Evolutionary conservation across 30 jellyfish, hydroid and myxozoan species (phyloP).

Genomic region (Pseudorhiza aurosa): DNA sequence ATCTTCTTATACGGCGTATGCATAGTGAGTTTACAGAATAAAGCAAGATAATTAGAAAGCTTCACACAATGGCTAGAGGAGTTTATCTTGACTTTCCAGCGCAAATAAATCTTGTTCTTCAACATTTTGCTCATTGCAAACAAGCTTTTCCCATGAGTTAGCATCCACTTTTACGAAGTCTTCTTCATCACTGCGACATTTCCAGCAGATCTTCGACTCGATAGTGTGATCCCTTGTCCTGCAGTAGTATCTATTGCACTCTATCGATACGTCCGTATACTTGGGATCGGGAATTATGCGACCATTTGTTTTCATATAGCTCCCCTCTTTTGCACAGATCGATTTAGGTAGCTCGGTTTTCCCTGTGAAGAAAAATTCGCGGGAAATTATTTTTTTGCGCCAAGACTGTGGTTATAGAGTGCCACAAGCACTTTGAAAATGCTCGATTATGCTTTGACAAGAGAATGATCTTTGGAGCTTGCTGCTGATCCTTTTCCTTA

Average conservation of each 20-base stretch:
- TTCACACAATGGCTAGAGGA: not conserved
- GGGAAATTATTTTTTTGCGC: too few species aligned
- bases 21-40: too few species aligned
- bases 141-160: not conserved
- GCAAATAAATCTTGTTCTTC: not conserved
- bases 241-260: slow-evolving; percentile 23
- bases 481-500: too few species aligned
- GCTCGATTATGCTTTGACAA: too few species aligned
- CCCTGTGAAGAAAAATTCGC: too few species aligned
- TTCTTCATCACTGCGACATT: not conserved
- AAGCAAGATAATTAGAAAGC: too few species aligned
- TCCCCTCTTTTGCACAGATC: not conserved
- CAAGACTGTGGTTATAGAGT: too few species aligned
- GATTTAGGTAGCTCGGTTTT: not conserved
- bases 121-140: not conserved
- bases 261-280: not conserved
- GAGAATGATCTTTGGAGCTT: too few species aligned
- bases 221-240: not conserved
- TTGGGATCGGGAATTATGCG: not conserved
- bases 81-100: not conserved
- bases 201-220: slow-evolving; percentile 1
- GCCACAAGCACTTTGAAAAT: too few species aligned
- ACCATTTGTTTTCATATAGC: not conserved
- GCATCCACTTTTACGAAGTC: not conserved
- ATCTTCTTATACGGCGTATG: too few species aligned